Conservation (phyloP, 2,888 invertebrate species). For the Apamea epomidion region DNA sequence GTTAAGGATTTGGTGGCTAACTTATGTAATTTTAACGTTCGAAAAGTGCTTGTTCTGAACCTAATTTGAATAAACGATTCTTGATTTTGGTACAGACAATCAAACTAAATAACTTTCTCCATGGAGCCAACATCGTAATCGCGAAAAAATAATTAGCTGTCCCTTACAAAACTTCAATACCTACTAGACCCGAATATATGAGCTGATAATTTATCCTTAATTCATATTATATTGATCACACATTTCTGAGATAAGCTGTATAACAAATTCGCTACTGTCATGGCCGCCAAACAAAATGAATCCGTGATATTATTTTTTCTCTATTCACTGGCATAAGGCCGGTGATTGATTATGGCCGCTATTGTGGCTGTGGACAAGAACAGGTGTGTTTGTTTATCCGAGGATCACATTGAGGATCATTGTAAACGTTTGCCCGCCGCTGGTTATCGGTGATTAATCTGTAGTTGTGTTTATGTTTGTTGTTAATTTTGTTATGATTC, state of each 20-base stretch:
- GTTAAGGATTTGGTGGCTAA: neutral
- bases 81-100: neutral
- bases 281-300: conserved; percentile 68
- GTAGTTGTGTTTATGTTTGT: conserved; percentile 26
- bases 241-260: neutral
- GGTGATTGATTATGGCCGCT: conserved; percentile 77
- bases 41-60: neutral
- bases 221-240: neutral
- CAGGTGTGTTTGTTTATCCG: conserved; percentile 73
- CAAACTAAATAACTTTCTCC: neutral
- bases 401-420: conserved; percentile 50
- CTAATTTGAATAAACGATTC: neutral
- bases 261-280: conserved; percentile 38
- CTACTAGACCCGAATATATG: neutral
- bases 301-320: conserved; percentile 76
- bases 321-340: conserved; percentile 68
- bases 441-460: conserved; percentile 54
- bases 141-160: neutral
- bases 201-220: neutral
- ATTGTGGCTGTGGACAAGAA: conserved; percentile 69
- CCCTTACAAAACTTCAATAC: neutral
- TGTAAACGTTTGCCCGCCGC: conserved; percentile 53
- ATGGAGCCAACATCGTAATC: neutral
- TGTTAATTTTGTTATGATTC: conserved; percentile 5
- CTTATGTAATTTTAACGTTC: neutral